These are phyloP conservation scores for Colinus virginianus DNA, from an alignment of 2,113 vertebrate genomes.

Conservation along the genomic window DNA sequence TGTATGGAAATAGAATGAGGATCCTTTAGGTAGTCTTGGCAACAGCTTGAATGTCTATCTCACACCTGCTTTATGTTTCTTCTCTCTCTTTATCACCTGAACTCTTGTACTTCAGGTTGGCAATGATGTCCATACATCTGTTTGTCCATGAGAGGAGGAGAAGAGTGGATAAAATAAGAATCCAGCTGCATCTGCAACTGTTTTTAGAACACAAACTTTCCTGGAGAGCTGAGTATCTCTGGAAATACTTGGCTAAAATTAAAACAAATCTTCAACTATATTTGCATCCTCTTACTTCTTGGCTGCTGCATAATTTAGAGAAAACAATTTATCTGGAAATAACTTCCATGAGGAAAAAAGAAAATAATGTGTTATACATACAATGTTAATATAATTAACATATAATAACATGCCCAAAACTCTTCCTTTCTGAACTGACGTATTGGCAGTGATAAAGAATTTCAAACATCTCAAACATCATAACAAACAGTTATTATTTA, in stretches of 20 bases:
- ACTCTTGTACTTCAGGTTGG: not conserved
- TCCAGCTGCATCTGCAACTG: not conserved
- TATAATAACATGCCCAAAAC: not conserved
- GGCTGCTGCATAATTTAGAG: not conserved
- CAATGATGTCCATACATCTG: not conserved
- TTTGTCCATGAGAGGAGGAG: not conserved
- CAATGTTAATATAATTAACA: too few species aligned
- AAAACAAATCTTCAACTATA: not conserved
- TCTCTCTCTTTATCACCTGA: not conserved
- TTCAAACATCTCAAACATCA: not conserved
- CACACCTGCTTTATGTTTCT: not conserved
- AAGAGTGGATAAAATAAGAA: not conserved
- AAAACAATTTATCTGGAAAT: not conserved
- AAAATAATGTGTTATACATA: not conserved
- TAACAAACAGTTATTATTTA: not conserved
- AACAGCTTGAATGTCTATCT: conserved; percentile 24
- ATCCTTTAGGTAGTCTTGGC: not conserved
- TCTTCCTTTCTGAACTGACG: not conserved
- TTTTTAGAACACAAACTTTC: not conserved
- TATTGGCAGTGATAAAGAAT: not conserved
- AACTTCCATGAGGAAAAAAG: not conserved
- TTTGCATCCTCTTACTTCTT: not conserved
- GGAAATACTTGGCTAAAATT: not conserved
- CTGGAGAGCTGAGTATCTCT: not conserved
- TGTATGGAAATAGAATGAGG: not conserved